These are phyloP conservation scores for Labeo calbasu DNA, from an alignment of 2,797 vertebrate species.

Conservation along the genomic window DNA sequence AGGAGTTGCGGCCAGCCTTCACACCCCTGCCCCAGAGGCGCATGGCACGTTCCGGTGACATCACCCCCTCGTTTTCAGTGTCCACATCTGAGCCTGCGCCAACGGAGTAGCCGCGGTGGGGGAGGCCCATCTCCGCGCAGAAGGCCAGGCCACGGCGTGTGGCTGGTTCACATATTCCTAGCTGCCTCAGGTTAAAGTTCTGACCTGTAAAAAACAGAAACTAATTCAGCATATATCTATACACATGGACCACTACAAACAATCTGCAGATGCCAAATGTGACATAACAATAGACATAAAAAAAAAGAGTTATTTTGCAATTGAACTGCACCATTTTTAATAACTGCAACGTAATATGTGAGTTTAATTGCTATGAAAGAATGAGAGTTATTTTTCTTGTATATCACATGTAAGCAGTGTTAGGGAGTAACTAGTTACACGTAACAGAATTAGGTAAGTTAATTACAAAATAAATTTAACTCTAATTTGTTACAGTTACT, in stretches of 20 bases:
- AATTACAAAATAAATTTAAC: no score
- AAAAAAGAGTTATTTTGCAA: not conserved
- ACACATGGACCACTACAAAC: not conserved
- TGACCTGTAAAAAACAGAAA: constrained; percentile 80
- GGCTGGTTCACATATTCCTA: constrained; percentile 96
- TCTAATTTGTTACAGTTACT: no score
- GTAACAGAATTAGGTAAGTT: no score
- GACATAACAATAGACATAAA: not conserved
- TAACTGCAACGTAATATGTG: not conserved
- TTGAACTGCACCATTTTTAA: not conserved
- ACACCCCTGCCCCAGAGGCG: constrained; percentile 93
- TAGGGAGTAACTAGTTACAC: no score
- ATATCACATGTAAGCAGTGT: not conserved
- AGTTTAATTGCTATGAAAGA: not conserved
- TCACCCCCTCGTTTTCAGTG: constrained; percentile 89
- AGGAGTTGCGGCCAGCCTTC: constrained; percentile 91
- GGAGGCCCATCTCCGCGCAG: constrained; percentile 95
- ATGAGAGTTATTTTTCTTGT: not conserved
- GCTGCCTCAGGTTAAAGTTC: constrained; percentile 95
- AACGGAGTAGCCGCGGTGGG: constrained; percentile 93
- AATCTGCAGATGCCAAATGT: not conserved
- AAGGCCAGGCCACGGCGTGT: constrained; percentile 91
- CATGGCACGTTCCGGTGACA: constrained; percentile 98
- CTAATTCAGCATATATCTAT: not conserved
- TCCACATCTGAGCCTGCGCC: constrained; percentile 89